Conservation (phyloP, 1,140 invertebrate genomes). For the Venturia canescens region DNA sequence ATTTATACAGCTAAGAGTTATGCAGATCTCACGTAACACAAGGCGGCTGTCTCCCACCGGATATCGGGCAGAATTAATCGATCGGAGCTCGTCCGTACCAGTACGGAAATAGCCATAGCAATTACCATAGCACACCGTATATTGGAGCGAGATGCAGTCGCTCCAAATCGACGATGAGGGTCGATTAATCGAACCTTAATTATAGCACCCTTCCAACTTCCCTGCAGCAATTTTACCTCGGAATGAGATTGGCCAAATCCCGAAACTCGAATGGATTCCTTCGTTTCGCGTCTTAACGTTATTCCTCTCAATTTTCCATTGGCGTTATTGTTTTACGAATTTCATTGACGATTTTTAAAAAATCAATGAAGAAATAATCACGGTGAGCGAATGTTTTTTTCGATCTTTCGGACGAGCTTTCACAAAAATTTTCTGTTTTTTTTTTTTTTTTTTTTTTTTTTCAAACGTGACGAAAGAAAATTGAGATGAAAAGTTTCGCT, state of each 20-base stretch:
- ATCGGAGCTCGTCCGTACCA: slow-evolving; percentile 20
- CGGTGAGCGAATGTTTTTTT: too few relatives aligned
- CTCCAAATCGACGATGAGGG: neutral
- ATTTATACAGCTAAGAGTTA: slow-evolving; percentile 32
- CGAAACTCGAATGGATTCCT: neutral
- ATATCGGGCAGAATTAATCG: slow-evolving; percentile 45
- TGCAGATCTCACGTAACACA: slow-evolving; percentile 47
- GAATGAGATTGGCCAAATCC: slow-evolving; percentile 19
- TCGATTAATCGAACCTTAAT: slow-evolving; percentile 47
- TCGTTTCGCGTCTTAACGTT: neutral
- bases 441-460: neutral
- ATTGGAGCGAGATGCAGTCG: neutral
- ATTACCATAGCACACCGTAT: neutral
- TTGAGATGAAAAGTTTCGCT: neutral
- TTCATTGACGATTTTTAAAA: neutral
- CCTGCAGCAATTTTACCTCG: slow-evolving; percentile 1
- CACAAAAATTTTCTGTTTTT: too few relatives aligned
- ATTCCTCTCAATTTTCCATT: neutral
- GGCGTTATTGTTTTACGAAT: neutral
- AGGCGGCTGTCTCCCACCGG: slow-evolving; percentile 32
- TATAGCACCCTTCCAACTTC: slow-evolving; percentile 1
- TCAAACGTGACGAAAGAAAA: neutral
- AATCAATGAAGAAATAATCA: too few relatives aligned
- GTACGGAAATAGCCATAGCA: slow-evolving; percentile 25
- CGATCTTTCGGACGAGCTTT: too few relatives aligned